phyloP scores from a whole-genome alignment of 1,140 invertebrate species.

The Drosophila repletoides region DNA sequence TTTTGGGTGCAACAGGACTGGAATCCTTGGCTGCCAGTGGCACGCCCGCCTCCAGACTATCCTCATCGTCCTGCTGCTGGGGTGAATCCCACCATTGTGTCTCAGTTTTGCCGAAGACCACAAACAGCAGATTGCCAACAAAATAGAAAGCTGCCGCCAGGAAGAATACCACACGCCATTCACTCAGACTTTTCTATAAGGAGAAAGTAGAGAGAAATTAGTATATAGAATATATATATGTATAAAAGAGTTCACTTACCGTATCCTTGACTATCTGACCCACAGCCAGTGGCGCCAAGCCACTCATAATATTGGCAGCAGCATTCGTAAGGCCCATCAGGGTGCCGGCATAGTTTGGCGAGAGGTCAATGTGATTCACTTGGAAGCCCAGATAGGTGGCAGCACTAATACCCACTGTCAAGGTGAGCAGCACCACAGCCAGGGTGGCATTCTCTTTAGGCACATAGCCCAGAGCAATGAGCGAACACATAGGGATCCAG shows the following conservation, averaged over 20 bases:
- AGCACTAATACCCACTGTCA: slow-evolving; percentile 90
- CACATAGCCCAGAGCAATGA: slow-evolving; percentile 87
- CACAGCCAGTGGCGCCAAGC: slow-evolving; percentile 87
- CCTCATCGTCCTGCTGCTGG: slow-evolving; percentile 36
- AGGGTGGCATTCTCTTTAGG: slow-evolving; percentile 82
- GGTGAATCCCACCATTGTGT: slow-evolving; percentile 86
- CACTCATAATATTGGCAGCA: slow-evolving; percentile 88
- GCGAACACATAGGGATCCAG: slow-evolving; percentile 85
- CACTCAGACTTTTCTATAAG: slow-evolving; percentile 53
- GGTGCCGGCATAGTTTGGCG: slow-evolving; percentile 90
- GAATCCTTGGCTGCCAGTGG: slow-evolving; percentile 37
- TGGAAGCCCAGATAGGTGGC: slow-evolving; percentile 89
- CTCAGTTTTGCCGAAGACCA: slow-evolving; percentile 86
- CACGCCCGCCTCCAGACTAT: slow-evolving; percentile 54
- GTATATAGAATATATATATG: no score
- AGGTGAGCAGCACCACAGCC: slow-evolving; percentile 85
- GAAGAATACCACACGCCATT: slow-evolving; percentile 91
- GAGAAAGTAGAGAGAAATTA: neutral
- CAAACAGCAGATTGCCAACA: slow-evolving; percentile 87
- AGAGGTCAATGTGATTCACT: slow-evolving; percentile 89
- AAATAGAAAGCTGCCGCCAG: slow-evolving; percentile 88
- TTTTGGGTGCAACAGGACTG: neutral
- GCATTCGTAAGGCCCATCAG: slow-evolving; percentile 89
- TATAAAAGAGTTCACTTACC: slow-evolving; percentile 82
- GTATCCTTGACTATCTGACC: slow-evolving; percentile 86